Percentiles rank a stretch among this genome's conserved stretches.
Conservation (phyloP, 2,113 vertebrate genomes). For the Colistium nudipinnis region DNA sequence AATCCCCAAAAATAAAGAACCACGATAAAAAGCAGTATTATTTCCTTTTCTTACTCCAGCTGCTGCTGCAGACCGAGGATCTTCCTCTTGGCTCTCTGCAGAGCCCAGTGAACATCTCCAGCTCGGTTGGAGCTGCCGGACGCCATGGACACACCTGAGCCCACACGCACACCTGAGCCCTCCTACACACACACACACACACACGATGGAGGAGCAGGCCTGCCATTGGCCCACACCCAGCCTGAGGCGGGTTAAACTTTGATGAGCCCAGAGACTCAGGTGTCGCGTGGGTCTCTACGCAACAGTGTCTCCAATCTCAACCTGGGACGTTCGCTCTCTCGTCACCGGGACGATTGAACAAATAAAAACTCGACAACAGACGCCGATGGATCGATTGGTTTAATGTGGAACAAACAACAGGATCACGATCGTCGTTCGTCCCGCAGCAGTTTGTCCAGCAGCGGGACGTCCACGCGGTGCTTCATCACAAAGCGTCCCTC, state of each 20-base stretch:
- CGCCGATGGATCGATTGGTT: slow-evolving; percentile 8
- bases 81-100: slow-evolving; percentile 75
- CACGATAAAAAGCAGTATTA: too few species aligned
- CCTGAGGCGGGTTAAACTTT: slow-evolving; percentile 34
- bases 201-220: background rate
- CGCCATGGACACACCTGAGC: slow-evolving; percentile 65
- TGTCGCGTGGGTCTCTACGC: too few species aligned
- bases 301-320: too few species aligned
- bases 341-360: too few species aligned
- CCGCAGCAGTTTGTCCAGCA: slow-evolving; percentile 58
- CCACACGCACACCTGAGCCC: slow-evolving; percentile 8
- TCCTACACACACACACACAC: too few species aligned
- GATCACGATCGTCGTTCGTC: background rate
- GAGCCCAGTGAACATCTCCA: slow-evolving; percentile 67
- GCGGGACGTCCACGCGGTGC: slow-evolving; percentile 44
- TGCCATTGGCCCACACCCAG: slow-evolving; percentile 34
- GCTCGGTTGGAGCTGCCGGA: slow-evolving; percentile 40
- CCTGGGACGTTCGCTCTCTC: too few species aligned
- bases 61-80: slow-evolving; percentile 69
- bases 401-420: background rate
- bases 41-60: slow-evolving; percentile 55
- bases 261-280: slow-evolving; percentile 34
- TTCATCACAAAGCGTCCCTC: slow-evolving; percentile 68
- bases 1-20: too few species aligned
- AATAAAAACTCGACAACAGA: too few species aligned